Evolutionary conservation across 2,797 vertebrate species (phyloP).

Genomic region (Tragelaphus eurycerus): DNA sequence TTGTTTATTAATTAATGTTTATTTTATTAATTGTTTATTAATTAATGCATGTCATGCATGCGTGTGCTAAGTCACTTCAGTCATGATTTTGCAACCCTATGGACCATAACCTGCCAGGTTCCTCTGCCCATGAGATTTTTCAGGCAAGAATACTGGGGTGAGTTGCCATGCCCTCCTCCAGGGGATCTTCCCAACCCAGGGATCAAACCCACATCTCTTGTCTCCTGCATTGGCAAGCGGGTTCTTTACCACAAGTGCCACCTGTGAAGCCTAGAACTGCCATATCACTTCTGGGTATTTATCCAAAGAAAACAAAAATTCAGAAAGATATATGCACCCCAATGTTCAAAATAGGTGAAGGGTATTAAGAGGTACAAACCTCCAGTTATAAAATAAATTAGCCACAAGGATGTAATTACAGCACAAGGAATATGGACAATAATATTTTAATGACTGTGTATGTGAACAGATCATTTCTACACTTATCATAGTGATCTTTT

Average conservation of each 20-base stretch:
- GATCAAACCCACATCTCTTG: background rate
- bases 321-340: background rate
- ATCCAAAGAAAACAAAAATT: background rate
- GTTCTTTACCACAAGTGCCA: background rate
- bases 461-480: background rate
- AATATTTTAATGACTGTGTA: background rate
- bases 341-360: background rate
- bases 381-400: background rate
- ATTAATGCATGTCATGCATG: background rate
- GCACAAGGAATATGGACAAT: background rate
- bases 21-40: too few relatives aligned
- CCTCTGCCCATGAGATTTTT: background rate
- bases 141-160: background rate
- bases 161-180: background rate
- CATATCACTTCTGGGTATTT: background rate
- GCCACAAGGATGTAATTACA: background rate
- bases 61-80: background rate
- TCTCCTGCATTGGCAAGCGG: background rate
- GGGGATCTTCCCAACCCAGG: background rate
- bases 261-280: background rate
- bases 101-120: background rate
- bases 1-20: too few relatives aligned
- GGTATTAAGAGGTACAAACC: background rate
- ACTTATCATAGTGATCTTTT: background rate
- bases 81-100: background rate